Evolutionary conservation across 2,888 invertebrate genomes (phyloP).

Genomic region (Hedychridium roseum): DNA sequence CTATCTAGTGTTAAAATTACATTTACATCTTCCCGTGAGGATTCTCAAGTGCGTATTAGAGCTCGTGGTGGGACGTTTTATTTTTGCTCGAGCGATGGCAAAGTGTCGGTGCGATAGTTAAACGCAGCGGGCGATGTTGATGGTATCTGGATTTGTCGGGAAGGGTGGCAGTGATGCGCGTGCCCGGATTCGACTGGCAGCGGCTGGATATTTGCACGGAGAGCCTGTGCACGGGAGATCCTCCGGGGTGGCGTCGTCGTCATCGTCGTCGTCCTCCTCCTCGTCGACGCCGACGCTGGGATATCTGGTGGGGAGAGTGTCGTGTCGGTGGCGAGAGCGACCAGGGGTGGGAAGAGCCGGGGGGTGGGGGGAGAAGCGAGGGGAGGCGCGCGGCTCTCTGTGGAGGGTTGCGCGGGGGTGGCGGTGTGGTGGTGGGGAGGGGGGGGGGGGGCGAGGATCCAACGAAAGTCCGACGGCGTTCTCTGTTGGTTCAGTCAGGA

Average conservation of each 20-base stretch:
- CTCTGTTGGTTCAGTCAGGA: slow-evolving; percentile 50
- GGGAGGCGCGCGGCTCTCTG: background rate
- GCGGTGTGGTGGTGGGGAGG: slow-evolving; percentile 25
- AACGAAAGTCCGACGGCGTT: slow-evolving; percentile 35
- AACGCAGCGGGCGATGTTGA: background rate
- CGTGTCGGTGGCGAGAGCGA: slow-evolving; percentile 12
- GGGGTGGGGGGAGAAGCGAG: background rate
- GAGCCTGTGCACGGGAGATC: no score
- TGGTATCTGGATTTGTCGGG: background rate
- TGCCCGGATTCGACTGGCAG: slow-evolving; percentile 32
- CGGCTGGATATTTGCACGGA: no score
- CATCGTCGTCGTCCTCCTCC: background rate
- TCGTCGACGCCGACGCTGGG: slow-evolving; percentile 1
- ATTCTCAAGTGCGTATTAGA: no score
- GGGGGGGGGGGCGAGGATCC: slow-evolving; percentile 24
- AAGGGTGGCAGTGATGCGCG: slow-evolving; percentile 26
- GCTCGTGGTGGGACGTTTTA: no score
- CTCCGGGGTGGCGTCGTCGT: slow-evolving; percentile 20
- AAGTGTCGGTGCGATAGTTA: background rate
- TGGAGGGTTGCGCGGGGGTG: slow-evolving; percentile 29
- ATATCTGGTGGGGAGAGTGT: slow-evolving; percentile 8
- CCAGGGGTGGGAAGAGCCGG: background rate
- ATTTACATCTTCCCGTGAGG: no score
- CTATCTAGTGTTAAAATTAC: no score
- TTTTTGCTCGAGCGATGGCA: background rate